phyloP scores from a whole-genome alignment of 1,140 invertebrate species.

The Meloidogyne hapla region DNA sequence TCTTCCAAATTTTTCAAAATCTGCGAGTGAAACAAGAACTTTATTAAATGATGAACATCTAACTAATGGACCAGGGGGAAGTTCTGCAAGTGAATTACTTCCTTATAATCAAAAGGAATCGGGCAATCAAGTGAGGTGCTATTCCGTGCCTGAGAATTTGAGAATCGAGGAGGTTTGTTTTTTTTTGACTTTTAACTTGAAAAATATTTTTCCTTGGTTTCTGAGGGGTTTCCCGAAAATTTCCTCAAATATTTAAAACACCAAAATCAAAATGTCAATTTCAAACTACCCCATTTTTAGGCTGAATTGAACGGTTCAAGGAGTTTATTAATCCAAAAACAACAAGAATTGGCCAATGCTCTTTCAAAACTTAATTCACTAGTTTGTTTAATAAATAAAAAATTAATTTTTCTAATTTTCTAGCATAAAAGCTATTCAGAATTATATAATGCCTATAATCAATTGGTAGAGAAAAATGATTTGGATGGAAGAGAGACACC shows the following conservation, averaged over 20 bases:
- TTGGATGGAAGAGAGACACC: neutral
- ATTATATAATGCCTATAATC: conserved; percentile 44
- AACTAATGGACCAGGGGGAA: neutral
- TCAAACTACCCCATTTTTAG: neutral
- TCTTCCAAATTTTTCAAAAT: conserved; percentile 5
- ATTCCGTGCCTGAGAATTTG: conserved; percentile 8
- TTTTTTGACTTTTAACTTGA: neutral
- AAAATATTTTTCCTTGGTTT: neutral
- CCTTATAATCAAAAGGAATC: neutral
- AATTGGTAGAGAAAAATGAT: conserved; percentile 21
- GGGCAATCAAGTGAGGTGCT: neutral
- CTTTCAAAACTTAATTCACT: conserved; percentile 37
- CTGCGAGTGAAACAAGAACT: neutral
- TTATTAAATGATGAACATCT: conserved; percentile 3
- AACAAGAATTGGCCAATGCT: conserved; percentile 17
- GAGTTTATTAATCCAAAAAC: conserved; percentile 12
- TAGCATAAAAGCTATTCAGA: conserved; percentile 51
- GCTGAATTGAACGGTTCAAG: neutral
- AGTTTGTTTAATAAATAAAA: conserved; percentile 16
- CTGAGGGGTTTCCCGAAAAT: too few species aligned
- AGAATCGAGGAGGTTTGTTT: conserved; percentile 19
- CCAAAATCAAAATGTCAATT: neutral
- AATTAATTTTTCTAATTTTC: conserved; percentile 13
- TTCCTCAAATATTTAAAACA: neutral
- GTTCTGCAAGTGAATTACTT: neutral